Percentiles rank a stretch among this genome's conserved stretches.
Conservation (phyloP, 2,888 invertebrate genomes). For the Dasypogon diadema region DNA sequence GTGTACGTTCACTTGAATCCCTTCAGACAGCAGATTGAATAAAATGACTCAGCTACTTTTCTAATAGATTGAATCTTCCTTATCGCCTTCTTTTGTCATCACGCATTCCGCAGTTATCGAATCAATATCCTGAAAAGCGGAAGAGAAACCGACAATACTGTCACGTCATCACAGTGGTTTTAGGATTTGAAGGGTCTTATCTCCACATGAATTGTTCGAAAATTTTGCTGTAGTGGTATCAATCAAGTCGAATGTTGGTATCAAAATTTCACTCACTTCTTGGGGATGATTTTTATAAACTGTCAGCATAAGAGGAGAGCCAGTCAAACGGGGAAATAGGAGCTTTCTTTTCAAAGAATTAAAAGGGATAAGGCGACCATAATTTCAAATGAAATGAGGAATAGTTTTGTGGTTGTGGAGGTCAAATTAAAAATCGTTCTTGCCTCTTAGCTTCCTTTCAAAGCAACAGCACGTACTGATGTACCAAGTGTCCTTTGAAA, state of each 20-base stretch:
- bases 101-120: slow-evolving; percentile 43
- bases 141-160: slow-evolving; percentile 30
- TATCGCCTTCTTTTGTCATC: slow-evolving; percentile 45
- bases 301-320: slow-evolving; percentile 16
- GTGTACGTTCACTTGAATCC: slow-evolving; percentile 2
- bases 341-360: too few species aligned
- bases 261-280: slow-evolving; percentile 14
- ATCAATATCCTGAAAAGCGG: slow-evolving; percentile 40
- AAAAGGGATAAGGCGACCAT: too few species aligned
- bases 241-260: slow-evolving; percentile 11
- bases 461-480: too few species aligned
- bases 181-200: slow-evolving; percentile 46
- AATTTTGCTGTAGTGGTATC: neutral
- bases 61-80: slow-evolving; percentile 45
- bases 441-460: too few species aligned
- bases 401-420: too few species aligned
- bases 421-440: too few species aligned
- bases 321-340: too few species aligned
- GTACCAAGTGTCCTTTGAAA: too few species aligned
- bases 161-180: slow-evolving; percentile 43
- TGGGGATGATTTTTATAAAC: slow-evolving; percentile 1
- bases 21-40: slow-evolving; percentile 32
- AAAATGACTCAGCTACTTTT: slow-evolving; percentile 46
- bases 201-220: slow-evolving; percentile 28
- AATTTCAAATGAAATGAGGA: too few species aligned